Conservation (phyloP, 2,113 vertebrate genomes). For the Ictalurus punctatus region DNA sequence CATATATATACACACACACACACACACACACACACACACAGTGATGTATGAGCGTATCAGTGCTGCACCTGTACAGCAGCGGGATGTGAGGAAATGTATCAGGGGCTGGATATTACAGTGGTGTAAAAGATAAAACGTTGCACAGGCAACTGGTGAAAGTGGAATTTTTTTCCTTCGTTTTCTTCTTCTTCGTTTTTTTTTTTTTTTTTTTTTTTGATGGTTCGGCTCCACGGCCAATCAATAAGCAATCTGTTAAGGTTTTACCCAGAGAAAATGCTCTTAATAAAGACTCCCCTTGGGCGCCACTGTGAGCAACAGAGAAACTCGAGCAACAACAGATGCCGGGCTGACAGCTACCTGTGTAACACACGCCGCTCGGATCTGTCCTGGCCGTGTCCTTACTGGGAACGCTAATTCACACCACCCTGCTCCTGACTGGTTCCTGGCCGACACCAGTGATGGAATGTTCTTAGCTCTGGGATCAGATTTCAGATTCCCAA, state of each 20-base stretch:
- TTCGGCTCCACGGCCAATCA: conserved; percentile 54
- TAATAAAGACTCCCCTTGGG: conserved; percentile 58
- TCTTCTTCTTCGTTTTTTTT: neutral
- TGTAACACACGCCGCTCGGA: conserved; percentile 48
- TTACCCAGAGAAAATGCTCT: conserved; percentile 60
- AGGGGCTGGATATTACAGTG: conserved; percentile 23
- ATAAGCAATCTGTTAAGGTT: conserved; percentile 65
- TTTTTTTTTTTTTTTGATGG: neutral
- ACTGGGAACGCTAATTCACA: conserved; percentile 46
- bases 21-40: conserved; percentile 7
- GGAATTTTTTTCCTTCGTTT: conserved; percentile 13
- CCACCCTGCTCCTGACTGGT: conserved; percentile 38
- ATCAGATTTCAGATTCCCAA: conserved; percentile 50
- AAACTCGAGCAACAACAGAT: conserved; percentile 45
- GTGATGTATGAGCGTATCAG: conserved; percentile 36
- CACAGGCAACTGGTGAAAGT: conserved; percentile 22
- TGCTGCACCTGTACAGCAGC: neutral
- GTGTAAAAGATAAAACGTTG: conserved; percentile 26
- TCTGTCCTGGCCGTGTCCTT: conserved; percentile 41
- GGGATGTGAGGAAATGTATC: conserved; percentile 16
- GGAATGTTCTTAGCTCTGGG: conserved; percentile 38
- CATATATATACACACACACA: conserved; percentile 1
- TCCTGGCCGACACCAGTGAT: conserved; percentile 31
- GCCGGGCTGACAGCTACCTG: conserved; percentile 46
- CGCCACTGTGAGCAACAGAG: conserved; percentile 41